Conservation (phyloP, 2,888 invertebrate genomes). For the Rhingia rostrata region DNA sequence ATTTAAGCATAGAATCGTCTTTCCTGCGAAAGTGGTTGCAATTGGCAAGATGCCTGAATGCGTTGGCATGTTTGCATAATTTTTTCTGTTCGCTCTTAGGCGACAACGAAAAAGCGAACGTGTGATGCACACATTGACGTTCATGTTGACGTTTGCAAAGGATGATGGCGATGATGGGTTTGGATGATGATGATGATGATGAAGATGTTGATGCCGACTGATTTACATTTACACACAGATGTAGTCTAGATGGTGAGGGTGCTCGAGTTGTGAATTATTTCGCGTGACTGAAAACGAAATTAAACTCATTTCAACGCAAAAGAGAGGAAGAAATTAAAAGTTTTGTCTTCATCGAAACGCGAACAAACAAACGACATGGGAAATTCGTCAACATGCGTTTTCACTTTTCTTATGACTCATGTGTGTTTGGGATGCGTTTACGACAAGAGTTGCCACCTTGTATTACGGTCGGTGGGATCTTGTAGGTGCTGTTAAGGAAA, state of each 20-base stretch:
- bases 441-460: constrained; percentile 11
- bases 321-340: constrained; percentile 17
- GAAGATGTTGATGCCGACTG: constrained; percentile 38
- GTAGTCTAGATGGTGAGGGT: constrained; percentile 35
- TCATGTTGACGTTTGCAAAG: constrained; percentile 5
- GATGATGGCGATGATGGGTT: constrained; percentile 1
- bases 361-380: constrained; percentile 14
- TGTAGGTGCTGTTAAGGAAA: too few species aligned
- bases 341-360: background rate
- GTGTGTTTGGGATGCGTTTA: background rate
- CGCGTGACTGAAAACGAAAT: constrained; percentile 54
- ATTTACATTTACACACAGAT: constrained; percentile 32
- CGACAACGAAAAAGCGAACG: constrained; percentile 15
- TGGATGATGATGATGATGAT: constrained; percentile 24
- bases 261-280: constrained; percentile 36
- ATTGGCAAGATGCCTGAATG: constrained; percentile 62
- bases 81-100: background rate
- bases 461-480: background rate
- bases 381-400: constrained; percentile 1
- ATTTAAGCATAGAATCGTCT: constrained; percentile 56
- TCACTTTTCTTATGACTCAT: background rate
- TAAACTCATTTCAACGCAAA: constrained; percentile 7
- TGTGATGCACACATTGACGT: constrained; percentile 20
- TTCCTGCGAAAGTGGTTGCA: constrained; percentile 64
- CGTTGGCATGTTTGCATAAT: constrained; percentile 9